Evolutionary conservation across 1,140 invertebrate genomes (phyloP).

Genomic region (Sycobia sp.): DNA sequence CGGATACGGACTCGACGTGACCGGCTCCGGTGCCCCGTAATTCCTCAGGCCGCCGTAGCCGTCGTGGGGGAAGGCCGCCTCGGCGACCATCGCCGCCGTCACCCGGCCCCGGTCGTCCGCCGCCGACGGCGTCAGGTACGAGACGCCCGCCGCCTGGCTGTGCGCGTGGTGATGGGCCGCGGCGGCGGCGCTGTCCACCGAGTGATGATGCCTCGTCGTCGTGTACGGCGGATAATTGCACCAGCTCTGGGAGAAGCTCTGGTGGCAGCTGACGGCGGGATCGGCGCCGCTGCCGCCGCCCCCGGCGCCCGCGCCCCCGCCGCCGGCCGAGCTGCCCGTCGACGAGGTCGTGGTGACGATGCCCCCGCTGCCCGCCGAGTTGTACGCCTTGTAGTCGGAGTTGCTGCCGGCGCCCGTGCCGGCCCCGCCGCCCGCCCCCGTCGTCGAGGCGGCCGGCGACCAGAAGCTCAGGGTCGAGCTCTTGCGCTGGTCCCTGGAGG

Average conservation of each 20-base stretch:
- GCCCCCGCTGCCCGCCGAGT: slow-evolving; percentile 51
- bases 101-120: slow-evolving; percentile 70
- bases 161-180: slow-evolving; percentile 64
- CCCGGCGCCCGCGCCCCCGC: slow-evolving; percentile 51
- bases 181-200: slow-evolving; percentile 52
- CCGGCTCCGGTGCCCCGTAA: slow-evolving; percentile 74
- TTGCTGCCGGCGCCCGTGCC: slow-evolving; percentile 41
- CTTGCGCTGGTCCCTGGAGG: slow-evolving; percentile 66
- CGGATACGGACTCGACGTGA: slow-evolving; percentile 78
- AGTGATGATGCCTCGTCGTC: slow-evolving; percentile 61
- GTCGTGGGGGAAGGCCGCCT: slow-evolving; percentile 76
- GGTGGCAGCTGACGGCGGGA: slow-evolving; percentile 70
- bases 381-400: slow-evolving; percentile 68
- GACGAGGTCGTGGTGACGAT: slow-evolving; percentile 63
- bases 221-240: slow-evolving; percentile 76
- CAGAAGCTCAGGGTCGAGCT: slow-evolving; percentile 69
- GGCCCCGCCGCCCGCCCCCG: slow-evolving; percentile 46
- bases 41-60: slow-evolving; percentile 74
- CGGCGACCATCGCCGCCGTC: slow-evolving; percentile 67
- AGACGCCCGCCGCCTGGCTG: slow-evolving; percentile 58
- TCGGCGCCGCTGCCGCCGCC: slow-evolving; percentile 60
- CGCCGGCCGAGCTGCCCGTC: slow-evolving; percentile 61
- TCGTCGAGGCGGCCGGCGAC: slow-evolving; percentile 67
- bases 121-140: slow-evolving; percentile 67
- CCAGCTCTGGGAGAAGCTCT: slow-evolving; percentile 74